Base-by-base conservation (phyloP, 1,140 invertebrate genomes). In the Telenomus remus region DNA sequence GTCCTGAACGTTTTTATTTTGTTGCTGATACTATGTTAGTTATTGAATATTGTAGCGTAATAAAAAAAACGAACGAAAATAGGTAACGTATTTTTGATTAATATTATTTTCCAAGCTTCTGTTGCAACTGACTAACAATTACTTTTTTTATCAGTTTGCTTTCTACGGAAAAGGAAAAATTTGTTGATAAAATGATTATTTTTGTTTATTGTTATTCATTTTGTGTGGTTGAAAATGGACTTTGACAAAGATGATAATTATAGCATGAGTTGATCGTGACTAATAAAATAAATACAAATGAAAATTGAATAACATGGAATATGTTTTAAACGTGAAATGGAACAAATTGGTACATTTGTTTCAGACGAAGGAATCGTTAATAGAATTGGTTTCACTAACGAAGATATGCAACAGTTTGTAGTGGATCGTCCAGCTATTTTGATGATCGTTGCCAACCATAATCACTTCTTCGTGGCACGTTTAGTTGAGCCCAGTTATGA, bases 341-440 rank as follows among this genome's bases (percentile, higher is more conserved):
- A 56, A 55, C 5, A 15, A 48, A 54, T 44, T 55, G 44, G 19
- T 56, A 33, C n/a, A 63, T 70, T 63, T 70, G 66, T 61, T 70
- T 70, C 66, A 70, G 66, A 55, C 4, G 0, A 43, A 13, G 49
- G 42, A 56, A 49, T 70, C 57, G 12, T 15, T 44, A 70, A 70
- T 70, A 55, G 66, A 56, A 50, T 61, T 50, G 56, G 15, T 37
- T 48, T 43, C n/a, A 9, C 9, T 39, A n/a, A 9, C 37, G 37
- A 39, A n/a, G 6, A 33, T 16, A 19, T 8, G n/a, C 44, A 70
- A 55, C 50, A 61, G 11, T 61, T 63, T 70, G 55, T 9, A 50
- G 57, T 70, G 66, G 57, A 70, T 56, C 57, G 51, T 63, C 66
- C 66, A 39, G 57, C 37, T 14, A 61, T 70, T 61, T 49, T 61